phyloP scores from a whole-genome alignment of 2,888 invertebrate genomes.

The Siphlonurus alternatus region DNA sequence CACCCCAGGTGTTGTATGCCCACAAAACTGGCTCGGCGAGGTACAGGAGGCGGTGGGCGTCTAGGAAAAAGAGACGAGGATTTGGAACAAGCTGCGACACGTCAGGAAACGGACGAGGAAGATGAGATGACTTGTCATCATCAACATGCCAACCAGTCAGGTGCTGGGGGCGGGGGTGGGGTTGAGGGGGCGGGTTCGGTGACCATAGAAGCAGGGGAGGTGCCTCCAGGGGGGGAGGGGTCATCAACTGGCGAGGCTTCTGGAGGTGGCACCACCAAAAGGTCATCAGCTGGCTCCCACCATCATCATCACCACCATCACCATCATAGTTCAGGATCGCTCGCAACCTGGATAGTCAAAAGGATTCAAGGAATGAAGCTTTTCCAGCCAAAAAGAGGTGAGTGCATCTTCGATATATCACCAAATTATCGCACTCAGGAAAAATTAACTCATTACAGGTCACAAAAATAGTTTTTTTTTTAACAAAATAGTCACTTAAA shows the following conservation, averaged over 20 bases:
- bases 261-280: not conserved
- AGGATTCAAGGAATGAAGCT: constrained; percentile 8
- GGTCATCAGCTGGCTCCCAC: not conserved
- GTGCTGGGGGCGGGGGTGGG: constrained; percentile 4
- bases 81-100: not conserved
- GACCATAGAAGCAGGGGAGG: not conserved
- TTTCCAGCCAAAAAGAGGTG: constrained; percentile 9
- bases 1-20: not conserved
- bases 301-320: constrained; percentile 1
- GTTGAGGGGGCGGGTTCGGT: not conserved
- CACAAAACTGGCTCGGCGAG: constrained; percentile 1
- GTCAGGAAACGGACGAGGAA: not conserved
- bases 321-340: not conserved
- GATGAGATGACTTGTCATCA: not conserved
- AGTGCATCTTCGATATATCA: too few relatives aligned
- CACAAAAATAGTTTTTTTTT: too few relatives aligned
- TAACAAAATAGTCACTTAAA: too few relatives aligned
- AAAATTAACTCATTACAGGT: too few relatives aligned
- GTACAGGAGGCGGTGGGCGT: not conserved
- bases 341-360: constrained; percentile 9
- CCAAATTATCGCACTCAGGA: too few relatives aligned
- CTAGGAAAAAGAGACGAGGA: not conserved
- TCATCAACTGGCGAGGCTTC: not conserved
- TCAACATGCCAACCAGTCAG: not conserved
- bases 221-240: not conserved